Conservation (phyloP, 2,797 vertebrate genomes). For the Huso huso region DNA sequence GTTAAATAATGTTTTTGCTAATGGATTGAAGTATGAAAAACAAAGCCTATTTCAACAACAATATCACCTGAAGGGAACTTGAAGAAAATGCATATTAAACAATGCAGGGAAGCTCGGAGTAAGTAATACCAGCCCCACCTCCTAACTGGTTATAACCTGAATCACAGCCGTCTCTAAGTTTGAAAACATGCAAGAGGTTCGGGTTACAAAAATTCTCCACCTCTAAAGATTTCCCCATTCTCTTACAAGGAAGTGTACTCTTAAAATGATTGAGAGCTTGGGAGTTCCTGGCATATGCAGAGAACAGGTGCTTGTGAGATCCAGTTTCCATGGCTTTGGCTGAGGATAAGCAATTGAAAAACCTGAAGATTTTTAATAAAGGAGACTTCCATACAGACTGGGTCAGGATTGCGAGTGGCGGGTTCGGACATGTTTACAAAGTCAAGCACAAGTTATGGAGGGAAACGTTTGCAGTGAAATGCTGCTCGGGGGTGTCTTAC, state of each 20-base stretch:
- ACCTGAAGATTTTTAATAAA: slow-evolving; percentile 52
- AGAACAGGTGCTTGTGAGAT: neutral
- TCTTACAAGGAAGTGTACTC: neutral
- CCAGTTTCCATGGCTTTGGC: slow-evolving; percentile 17
- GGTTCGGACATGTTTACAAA: slow-evolving; percentile 69
- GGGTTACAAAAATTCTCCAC: no score
- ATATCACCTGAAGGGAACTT: no score
- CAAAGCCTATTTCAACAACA: no score
- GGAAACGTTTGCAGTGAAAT: slow-evolving; percentile 66
- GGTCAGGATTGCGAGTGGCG: slow-evolving; percentile 61
- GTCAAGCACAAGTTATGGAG: slow-evolving; percentile 64
- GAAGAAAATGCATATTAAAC: no score
- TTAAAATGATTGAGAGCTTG: neutral
- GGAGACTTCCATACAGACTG: slow-evolving; percentile 75
- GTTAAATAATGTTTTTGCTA: no score
- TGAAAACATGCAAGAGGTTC: no score
- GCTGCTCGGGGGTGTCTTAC: slow-evolving; percentile 38
- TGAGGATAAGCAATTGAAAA: slow-evolving; percentile 16
- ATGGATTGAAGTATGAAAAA: no score
- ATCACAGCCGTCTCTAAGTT: no score
- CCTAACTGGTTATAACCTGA: no score
- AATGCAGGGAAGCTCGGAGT: no score
- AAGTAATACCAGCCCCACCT: no score
- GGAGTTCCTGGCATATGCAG: neutral
- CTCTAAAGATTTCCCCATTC: no score